phyloP scores from a whole-genome alignment of 2,113 vertebrate species.

The Pachypanchax playfairii region DNA sequence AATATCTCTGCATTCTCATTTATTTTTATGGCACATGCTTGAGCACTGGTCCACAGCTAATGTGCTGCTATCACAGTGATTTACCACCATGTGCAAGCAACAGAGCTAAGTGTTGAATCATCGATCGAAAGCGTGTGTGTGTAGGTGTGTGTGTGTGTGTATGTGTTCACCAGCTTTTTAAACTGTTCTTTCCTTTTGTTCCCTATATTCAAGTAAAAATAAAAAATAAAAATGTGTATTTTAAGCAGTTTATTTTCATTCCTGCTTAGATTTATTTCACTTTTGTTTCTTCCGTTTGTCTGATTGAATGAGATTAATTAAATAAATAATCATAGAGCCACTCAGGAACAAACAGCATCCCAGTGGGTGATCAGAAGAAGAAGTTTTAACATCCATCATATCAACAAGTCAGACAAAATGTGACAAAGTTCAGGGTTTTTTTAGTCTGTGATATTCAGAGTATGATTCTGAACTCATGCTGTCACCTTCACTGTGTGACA shows the following conservation, averaged over 20 bases:
- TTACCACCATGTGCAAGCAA: conserved; percentile 26
- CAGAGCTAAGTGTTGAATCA: conserved; percentile 16
- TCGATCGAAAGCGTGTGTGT: background rate
- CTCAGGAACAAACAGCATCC: background rate
- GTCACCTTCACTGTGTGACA: background rate
- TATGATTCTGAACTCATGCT: background rate
- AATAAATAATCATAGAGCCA: too few relatives aligned
- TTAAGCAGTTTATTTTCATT: too few relatives aligned
- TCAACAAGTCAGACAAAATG: background rate
- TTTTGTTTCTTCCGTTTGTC: background rate
- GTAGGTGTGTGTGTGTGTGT: conserved; percentile 8
- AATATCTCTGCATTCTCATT: conserved; percentile 62
- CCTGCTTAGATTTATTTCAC: conserved; percentile 3
- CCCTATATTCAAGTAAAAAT: too few relatives aligned
- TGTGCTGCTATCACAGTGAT: conserved; percentile 54
- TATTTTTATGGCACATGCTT: conserved; percentile 61
- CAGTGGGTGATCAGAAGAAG: too few relatives aligned
- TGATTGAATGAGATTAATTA: background rate
- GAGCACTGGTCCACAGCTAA: conserved; percentile 56
- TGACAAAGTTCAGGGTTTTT: background rate
- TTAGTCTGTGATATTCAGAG: background rate
- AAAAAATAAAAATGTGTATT: too few relatives aligned
- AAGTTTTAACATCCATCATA: background rate
- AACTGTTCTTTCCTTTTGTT: conserved; percentile 7
- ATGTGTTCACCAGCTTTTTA: background rate